Evolutionary conservation across 2,797 vertebrate species (phyloP), one percentile per base, ranked within the genome.

Genomic region (Chrysolophus pictus): DNA sequence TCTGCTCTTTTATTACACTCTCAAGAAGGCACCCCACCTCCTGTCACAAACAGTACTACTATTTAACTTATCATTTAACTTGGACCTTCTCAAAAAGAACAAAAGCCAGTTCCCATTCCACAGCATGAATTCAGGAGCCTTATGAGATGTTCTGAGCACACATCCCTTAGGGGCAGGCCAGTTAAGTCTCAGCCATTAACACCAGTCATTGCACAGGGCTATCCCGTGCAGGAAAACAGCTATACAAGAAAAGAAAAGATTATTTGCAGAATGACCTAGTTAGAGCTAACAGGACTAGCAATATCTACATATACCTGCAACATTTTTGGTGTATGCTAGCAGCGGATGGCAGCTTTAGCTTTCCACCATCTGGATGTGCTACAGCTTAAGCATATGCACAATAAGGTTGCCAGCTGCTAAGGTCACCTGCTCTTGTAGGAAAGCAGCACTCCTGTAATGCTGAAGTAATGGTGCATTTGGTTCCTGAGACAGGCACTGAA

Each of bases 1-100:
- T 67, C 8, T 55, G 23, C 41, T 74, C 80, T 86, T 87, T 79
- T 74, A 86, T 83, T 91, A 93, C 12, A 11, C 37, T 60, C 26
- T 79, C 37, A 74, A 64, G 56, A 92, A 90, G 19, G 33, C 41
- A 62, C 3, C 3, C 6, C 17, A 73, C 7, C 47, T 77, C 80
- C 62, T 28, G 5, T 46, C 65, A 76, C 81, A 47, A 90, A 22
- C 37, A 84, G 85, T 42, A 84, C 22, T 41, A 63, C 58, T 63
- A 15, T 12, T 70, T 35, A 68, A 59, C 29, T 7, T 11, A 42
- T 9, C 4, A 65, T 72, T 96, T 81, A 47, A 51, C 73, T 63
- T 5, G 3, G 3, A 74, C 6, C 9, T 84, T n/a, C 63, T 39
- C 19, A 84, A 28, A 56, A 59, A 65, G 42, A 46, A 6, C 7